These are phyloP conservation scores for human DNA, from an alignment of 2,113 vertebrate genomes.

Conservation along the genomic window DNA sequence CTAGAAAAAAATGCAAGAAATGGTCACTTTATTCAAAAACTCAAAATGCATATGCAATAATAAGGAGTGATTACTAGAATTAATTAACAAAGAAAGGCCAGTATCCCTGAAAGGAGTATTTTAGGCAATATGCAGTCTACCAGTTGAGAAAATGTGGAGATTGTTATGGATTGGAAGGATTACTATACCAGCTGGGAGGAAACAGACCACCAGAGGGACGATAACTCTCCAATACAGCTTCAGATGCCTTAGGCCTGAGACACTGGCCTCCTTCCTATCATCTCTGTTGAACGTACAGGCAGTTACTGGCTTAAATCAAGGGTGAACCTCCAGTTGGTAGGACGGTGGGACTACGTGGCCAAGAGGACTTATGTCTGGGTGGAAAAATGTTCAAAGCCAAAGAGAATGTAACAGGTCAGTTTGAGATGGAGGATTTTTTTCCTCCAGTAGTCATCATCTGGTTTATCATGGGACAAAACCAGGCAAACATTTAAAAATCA, in stretches of 20 bases:
- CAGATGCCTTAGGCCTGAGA: not conserved
- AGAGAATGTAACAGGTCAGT: not conserved
- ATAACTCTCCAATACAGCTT: not conserved
- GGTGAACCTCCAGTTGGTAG: not conserved
- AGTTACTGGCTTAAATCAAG: not conserved
- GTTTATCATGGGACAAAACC: not conserved
- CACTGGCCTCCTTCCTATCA: not conserved
- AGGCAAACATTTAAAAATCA: not conserved
- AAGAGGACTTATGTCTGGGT: not conserved
- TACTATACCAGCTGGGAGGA: not conserved
- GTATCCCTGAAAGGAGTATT: not conserved
- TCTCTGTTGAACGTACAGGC: not conserved
- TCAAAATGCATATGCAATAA: not conserved
- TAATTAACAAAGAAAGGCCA: not conserved
- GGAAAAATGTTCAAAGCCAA: not conserved
- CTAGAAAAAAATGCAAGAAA: not conserved
- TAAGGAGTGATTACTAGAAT: not conserved
- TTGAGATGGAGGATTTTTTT: not conserved
- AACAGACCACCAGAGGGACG: not conserved
- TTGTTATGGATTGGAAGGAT: not conserved
- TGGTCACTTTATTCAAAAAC: not conserved
- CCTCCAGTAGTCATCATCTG: not conserved
- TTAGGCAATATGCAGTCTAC: not conserved
- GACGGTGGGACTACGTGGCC: not conserved
- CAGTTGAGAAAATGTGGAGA: not conserved